A percentile compares a stretch with the other conserved stretches of the same genome.
Evolutionary conservation across 2,797 vertebrate species (phyloP).

Genomic region (Aeoliscus strigatus): DNA sequence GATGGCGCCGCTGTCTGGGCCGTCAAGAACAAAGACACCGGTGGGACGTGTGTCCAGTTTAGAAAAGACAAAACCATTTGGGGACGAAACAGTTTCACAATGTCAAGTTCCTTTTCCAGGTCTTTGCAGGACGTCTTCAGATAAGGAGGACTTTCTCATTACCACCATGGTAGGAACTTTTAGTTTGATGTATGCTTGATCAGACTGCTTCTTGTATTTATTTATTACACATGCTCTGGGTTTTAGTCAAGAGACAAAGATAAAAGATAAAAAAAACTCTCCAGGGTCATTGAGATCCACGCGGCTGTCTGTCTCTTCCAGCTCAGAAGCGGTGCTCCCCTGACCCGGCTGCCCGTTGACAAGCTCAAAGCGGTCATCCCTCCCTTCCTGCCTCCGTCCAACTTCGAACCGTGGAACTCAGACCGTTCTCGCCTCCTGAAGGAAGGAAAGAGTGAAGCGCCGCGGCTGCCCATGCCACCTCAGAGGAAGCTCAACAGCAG

Average conservation of each 20-base stretch:
- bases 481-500: slow-evolving; percentile 83
- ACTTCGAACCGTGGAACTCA: slow-evolving; percentile 94
- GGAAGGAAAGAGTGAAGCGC: slow-evolving; percentile 79
- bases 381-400: slow-evolving; percentile 93
- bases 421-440: slow-evolving; percentile 79
- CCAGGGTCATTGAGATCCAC: no score
- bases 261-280: no score
- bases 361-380: slow-evolving; percentile 97
- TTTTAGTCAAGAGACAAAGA: no score
- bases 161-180: slow-evolving; percentile 84
- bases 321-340: slow-evolving; percentile 88
- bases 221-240: no score
- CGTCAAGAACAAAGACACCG: slow-evolving; percentile 72
- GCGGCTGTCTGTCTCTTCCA: slow-evolving; percentile 46
- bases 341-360: slow-evolving; percentile 90
- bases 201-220: no score
- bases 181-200: background rate
- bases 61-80: background rate
- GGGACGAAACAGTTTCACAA: background rate
- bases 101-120: slow-evolving; percentile 66
- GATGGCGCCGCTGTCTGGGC: slow-evolving; percentile 70
- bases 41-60: slow-evolving; percentile 60
- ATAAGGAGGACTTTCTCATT: slow-evolving; percentile 85
- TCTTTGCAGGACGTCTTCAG: slow-evolving; percentile 72
- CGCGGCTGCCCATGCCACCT: slow-evolving; percentile 80